Evolutionary conservation across 2,888 invertebrate species (phyloP).

Genomic region (Anticlea derivata): DNA sequence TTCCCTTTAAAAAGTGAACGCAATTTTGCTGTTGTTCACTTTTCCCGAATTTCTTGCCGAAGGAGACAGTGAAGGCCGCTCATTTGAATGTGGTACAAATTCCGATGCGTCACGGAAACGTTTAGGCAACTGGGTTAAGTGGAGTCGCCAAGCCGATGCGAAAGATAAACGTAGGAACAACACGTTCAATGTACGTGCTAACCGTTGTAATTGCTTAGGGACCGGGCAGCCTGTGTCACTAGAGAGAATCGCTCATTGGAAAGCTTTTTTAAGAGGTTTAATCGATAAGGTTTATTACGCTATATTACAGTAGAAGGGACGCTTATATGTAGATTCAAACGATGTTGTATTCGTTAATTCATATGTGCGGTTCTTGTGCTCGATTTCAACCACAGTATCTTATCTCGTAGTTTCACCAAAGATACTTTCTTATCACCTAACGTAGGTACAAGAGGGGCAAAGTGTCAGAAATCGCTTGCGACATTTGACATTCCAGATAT

Average conservation of each 20-base stretch:
- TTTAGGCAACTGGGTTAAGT: conserved; percentile 65
- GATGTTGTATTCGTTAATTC: too few relatives aligned
- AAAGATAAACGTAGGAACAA: conserved; percentile 52
- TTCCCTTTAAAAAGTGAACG: conserved; percentile 7
- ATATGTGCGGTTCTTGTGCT: too few relatives aligned
- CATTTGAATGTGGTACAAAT: conserved; percentile 72
- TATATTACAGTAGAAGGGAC: too few relatives aligned
- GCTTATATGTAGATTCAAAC: too few relatives aligned
- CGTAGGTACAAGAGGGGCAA: too few relatives aligned
- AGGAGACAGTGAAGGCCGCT: conserved; percentile 56
- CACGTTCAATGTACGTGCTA: conserved; percentile 42
- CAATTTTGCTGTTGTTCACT: conserved; percentile 30
- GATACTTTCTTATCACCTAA: too few relatives aligned
- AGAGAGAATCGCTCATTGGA: not conserved
- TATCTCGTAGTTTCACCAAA: too few relatives aligned
- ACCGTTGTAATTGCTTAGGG: conserved; percentile 48
- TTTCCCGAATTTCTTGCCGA: conserved; percentile 57
- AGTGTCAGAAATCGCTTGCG: too few relatives aligned
- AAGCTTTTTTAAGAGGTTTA: not conserved
- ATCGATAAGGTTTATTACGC: too few relatives aligned
- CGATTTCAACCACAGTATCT: too few relatives aligned
- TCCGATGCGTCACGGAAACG: conserved; percentile 65
- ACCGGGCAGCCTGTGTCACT: conserved; percentile 6
- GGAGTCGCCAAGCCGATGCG: conserved; percentile 55
- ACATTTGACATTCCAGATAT: too few relatives aligned